Percentiles rank a stretch among this genome's conserved stretches.
Conservation (phyloP, 2,797 vertebrate genomes). For the Salmo trutta region DNA sequence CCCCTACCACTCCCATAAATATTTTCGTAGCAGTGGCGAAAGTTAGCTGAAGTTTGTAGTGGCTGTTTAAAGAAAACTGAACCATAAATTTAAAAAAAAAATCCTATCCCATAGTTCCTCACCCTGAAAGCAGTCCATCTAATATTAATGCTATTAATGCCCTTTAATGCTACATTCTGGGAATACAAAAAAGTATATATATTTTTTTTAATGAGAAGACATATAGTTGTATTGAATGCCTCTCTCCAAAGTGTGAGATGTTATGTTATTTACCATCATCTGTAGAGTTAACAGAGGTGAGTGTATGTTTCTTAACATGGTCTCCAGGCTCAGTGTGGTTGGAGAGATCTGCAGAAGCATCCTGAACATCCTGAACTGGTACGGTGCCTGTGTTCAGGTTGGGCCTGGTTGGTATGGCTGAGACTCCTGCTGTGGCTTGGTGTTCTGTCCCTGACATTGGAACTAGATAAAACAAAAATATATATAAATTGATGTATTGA, state of each 20-base stretch:
- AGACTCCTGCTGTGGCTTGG: neutral
- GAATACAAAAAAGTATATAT: neutral
- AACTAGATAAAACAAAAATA: neutral
- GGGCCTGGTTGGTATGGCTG: neutral
- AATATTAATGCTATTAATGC: too few relatives aligned
- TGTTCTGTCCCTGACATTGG: neutral
- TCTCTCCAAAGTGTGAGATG: neutral
- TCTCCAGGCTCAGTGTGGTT: neutral
- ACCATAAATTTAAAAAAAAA: neutral
- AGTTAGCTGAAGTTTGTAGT: too few relatives aligned
- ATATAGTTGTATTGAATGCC: neutral
- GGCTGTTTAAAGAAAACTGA: neutral
- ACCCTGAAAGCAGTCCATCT: too few relatives aligned
- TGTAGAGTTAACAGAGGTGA: neutral
- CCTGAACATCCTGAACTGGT: neutral
- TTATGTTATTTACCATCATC: neutral
- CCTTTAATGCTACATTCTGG: neutral
- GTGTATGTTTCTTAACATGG: neutral
- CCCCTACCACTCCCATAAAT: too few relatives aligned
- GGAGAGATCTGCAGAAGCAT: neutral
- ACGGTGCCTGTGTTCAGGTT: neutral
- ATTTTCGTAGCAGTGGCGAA: too few relatives aligned
- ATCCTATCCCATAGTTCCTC: neutral
- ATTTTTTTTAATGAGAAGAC: neutral
- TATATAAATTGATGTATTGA: neutral